These are phyloP conservation scores for Aphaenogaster floridana DNA, from an alignment of 1,140 invertebrate genomes.

Conservation along the genomic window DNA sequence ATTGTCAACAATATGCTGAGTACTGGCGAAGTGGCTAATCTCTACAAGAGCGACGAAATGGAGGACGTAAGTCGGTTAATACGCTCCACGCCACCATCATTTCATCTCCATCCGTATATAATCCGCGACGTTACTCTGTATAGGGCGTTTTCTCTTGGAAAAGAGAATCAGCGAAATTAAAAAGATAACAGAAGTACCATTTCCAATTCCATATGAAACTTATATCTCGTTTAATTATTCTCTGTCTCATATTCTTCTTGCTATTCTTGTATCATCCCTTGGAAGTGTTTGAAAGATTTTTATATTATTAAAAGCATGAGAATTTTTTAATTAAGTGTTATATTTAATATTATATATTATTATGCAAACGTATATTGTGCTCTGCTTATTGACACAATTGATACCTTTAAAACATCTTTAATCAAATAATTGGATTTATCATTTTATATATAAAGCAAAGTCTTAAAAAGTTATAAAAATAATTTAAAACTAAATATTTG, in stretches of 20 bases:
- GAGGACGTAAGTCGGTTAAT: slow-evolving; percentile 89
- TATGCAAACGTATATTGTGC: background rate
- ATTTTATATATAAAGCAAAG: background rate
- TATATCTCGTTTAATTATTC: slow-evolving; percentile 25
- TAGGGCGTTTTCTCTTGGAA: background rate
- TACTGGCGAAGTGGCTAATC: slow-evolving; percentile 94
- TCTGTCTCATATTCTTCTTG: background rate
- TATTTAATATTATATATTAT: background rate
- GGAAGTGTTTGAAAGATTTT: background rate
- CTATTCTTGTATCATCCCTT: background rate
- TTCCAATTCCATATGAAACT: slow-evolving; percentile 36
- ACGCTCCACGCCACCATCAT: slow-evolving; percentile 21
- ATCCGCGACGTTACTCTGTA: slow-evolving; percentile 7
- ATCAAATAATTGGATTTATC: background rate
- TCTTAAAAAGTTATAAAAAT: background rate
- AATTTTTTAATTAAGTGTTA: background rate
- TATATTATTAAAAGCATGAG: background rate
- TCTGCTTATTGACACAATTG: background rate
- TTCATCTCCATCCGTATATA: slow-evolving; percentile 27
- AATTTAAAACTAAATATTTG: background rate
- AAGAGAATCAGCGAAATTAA: slow-evolving; percentile 31
- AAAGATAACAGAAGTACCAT: slow-evolving; percentile 19
- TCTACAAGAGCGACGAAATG: slow-evolving; percentile 94
- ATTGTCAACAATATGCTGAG: slow-evolving; percentile 95
- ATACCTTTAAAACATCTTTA: background rate